Conservation (phyloP, 2,113 vertebrate species). For the Nannobrachium achirus region DNA sequence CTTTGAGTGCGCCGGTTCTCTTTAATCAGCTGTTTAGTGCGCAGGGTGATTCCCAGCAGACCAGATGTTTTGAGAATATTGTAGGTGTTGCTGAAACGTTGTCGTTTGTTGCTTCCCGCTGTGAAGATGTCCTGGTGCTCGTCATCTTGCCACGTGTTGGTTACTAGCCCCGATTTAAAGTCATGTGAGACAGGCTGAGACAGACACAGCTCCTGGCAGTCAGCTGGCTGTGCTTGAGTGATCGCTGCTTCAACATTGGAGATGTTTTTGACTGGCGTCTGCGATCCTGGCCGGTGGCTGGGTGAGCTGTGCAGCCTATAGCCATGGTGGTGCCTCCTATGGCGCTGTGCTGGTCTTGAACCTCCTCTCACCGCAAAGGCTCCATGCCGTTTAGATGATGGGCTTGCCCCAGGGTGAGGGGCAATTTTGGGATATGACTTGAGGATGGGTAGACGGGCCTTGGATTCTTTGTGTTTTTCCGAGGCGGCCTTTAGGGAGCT, state of each 20-base stretch:
- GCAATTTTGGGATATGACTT: slow-evolving; percentile 90
- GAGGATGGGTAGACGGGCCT: slow-evolving; percentile 83
- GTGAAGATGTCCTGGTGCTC: slow-evolving; percentile 52
- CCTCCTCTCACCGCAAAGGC: slow-evolving; percentile 45
- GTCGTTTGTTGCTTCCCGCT: slow-evolving; percentile 76
- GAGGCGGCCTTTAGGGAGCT: slow-evolving; percentile 54
- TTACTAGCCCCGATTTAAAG: slow-evolving; percentile 23
- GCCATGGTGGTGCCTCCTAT: slow-evolving; percentile 49
- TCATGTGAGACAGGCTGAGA: slow-evolving; percentile 38
- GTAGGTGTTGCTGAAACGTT: slow-evolving; percentile 90
- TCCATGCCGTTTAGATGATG: slow-evolving; percentile 44
- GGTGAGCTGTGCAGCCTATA: slow-evolving; percentile 43
- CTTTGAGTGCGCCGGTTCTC: slow-evolving; percentile 89
- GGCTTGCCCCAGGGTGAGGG: slow-evolving; percentile 81
- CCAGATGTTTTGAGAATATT: slow-evolving; percentile 87
- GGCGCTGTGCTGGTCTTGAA: slow-evolving; percentile 45
- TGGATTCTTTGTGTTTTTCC: slow-evolving; percentile 78
- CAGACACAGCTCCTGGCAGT: slow-evolving; percentile 21
- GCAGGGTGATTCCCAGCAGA: slow-evolving; percentile 89
- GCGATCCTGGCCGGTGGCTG: slow-evolving; percentile 29
- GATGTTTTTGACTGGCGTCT: slow-evolving; percentile 15
- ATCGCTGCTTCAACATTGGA: slow-evolving; percentile 28
- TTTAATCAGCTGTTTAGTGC: slow-evolving; percentile 92
- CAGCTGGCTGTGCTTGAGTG: slow-evolving; percentile 8
- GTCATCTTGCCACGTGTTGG: slow-evolving; percentile 13